These are phyloP conservation scores for Polia nebulosa DNA, from an alignment of 2,888 invertebrate genomes.

Conservation along the genomic window DNA sequence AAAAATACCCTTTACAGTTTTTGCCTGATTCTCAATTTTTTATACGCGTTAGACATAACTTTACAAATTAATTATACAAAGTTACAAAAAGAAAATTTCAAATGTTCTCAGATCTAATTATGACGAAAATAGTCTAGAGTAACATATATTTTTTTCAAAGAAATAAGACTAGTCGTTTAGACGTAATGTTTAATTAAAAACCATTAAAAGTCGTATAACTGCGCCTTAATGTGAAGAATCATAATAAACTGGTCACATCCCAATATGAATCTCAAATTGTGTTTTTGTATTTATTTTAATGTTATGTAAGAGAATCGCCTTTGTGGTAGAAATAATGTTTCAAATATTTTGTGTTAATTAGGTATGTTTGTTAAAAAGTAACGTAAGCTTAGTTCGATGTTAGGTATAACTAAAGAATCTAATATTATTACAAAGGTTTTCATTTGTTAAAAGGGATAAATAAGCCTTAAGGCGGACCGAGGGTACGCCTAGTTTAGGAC, in stretches of 20 bases:
- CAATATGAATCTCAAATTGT: neutral
- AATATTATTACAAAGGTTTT: constrained; percentile 1
- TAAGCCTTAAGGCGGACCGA: neutral
- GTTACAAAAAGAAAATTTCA: no score
- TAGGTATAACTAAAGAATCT: neutral
- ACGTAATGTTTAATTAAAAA: no score
- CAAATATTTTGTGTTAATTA: constrained; percentile 8
- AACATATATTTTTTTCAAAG: no score
- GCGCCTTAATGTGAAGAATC: neutral
- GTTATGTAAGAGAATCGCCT: constrained; percentile 3
- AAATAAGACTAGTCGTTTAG: no score
- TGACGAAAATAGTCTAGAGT: no score
- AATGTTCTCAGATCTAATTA: no score
- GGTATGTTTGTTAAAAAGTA: neutral
- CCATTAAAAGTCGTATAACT: no score
- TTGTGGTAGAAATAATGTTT: constrained; percentile 4
- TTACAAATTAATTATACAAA: no score
- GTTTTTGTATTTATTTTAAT: constrained; percentile 3
- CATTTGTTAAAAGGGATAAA: constrained; percentile 1
- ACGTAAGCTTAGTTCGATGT: no score
- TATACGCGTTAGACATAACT: no score
- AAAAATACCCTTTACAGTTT: no score
- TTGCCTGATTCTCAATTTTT: no score
- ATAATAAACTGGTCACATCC: neutral
- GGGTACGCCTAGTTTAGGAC: neutral